Base-by-base conservation (phyloP, 1,140 invertebrate genomes). In the Drosophila sp. region DNA sequence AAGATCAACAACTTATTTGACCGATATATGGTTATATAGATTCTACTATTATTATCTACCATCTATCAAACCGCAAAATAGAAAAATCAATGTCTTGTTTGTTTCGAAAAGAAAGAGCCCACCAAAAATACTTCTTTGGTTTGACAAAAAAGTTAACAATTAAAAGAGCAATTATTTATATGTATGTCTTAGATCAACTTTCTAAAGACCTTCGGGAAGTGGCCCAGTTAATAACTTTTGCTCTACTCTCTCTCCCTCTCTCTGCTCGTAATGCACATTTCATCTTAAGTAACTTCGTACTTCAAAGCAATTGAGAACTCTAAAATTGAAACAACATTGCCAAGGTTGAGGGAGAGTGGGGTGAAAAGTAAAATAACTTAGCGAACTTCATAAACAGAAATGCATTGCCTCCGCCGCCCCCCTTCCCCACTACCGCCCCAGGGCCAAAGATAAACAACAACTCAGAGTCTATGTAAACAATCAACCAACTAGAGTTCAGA, bases 361-460 rank as follows among this genome's bases (percentile, higher is more conserved):
- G 44, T 3, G 44, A 27, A 47, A 47, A 47, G 44, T 47, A 47
- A 47, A 25, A 47, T 47, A 4, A 25, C 6, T 76, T 62, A 63
- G 61, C 64, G 47, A 64, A 55, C 65, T 76, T 61, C 47, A 71
- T 76, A 80, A 84, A 84, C 66, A 80, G 8, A 77, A 68, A 78
- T 56, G 62, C 60, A 54, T 27, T 47, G 23, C 17, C 17, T 17
- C 17, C 0, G 17, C 17, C 17, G 11, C 40, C 44, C 44, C 27
- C 27, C n/a, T 23, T 1, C 11, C 50, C 10, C 25, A 60, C 70
- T 73, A 50, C 5, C n/a, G 33, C 8, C 35, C 11, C 10, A 11
- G 11, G 25, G 44, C 33, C 25, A 44, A 66, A 70, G 58, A 65
- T 81, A 85, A 85, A 85, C 82, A 85, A 54, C 32, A 41, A 56